Base-by-base conservation (phyloP, 2,113 vertebrate genomes). In the Colossoma macropomum region DNA sequence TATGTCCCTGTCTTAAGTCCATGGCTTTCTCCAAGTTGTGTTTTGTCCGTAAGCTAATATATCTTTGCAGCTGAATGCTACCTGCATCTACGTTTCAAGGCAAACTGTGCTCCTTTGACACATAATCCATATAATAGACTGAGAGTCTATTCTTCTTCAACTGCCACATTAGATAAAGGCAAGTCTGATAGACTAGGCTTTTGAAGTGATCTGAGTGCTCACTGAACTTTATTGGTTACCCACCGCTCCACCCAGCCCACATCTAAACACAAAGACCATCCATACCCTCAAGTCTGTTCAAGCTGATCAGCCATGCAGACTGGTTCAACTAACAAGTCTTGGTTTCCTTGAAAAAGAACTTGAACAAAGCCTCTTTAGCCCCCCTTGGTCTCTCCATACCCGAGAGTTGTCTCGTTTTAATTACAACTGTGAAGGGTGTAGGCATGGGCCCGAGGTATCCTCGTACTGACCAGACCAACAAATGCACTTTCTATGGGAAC, bases 261-360 rank as follows among this genome's bases (percentile, higher is more conserved):
- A 50, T 73, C 23, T 68, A 13, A 59, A 56, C 66, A 84, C 81
- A 84, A 76, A 80, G 62, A 70, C 30, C 79, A 78, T 76, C 71
- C 80, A 79, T 25, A 81, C 27, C 62, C 56, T 63, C 52, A 54
- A 45, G 70, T 69, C 73, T 86, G 84, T 87, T 86, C 83, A 87
- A 84, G 82, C 56, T 88, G 87, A 81, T 83, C 83, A 86, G 74
- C 86, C 89, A 87, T 89, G 88, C 86, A 82, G 75, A 83, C 76
- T 80, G 85, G 83, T 82, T 89, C 81, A 80, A 70, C 60, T 83
- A 87, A 86, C 86, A 88, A 84, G 80, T 79, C 84, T 86, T 81
- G 80, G 86, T 86, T 85, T 85, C 84, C 82, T 84, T 80, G 62
- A 69, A 83, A 85, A 85, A 81, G 80, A 78, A 30, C 52, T 70